A percentile compares a stretch with the other conserved stretches of the same genome.
Evolutionary conservation across 2,113 vertebrate genomes (phyloP).

Genomic region (Accipiter virgatus): DNA sequence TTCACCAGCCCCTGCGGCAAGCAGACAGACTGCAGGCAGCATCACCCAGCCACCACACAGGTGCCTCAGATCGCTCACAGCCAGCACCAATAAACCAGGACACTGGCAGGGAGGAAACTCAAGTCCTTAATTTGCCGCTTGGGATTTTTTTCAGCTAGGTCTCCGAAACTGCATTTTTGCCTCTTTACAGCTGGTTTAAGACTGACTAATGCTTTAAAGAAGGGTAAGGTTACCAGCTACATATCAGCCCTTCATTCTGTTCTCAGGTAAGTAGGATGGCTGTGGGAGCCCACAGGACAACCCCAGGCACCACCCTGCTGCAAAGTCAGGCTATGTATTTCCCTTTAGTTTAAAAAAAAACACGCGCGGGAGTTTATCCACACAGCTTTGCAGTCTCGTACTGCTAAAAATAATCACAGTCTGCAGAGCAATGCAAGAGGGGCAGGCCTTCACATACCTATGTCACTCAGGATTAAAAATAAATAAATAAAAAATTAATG

Average conservation of each 20-base stretch:
- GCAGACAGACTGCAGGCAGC: not conserved
- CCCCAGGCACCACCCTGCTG: not conserved
- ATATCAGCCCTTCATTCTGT: not conserved
- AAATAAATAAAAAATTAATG: not conserved
- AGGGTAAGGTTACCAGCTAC: not conserved
- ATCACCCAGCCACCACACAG: not conserved
- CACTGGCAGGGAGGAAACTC: not conserved
- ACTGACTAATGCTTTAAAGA: not conserved
- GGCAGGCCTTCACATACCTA: not conserved
- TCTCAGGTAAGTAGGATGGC: not conserved
- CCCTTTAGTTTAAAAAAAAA: not conserved
- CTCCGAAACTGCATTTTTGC: not conserved
- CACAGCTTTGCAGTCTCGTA: not conserved
- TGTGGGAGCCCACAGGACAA: not conserved
- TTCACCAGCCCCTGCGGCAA: fast-evolving
- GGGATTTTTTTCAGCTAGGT: not conserved
- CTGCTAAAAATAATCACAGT: slow-evolving; percentile 31
- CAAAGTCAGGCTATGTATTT: not conserved
- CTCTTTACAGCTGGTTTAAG: not conserved
- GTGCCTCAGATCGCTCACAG: not conserved
- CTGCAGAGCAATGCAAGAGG: not conserved
- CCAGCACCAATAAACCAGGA: not conserved
- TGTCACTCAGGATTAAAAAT: not conserved
- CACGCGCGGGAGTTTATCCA: not conserved
- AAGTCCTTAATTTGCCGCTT: not conserved